These are phyloP conservation scores for Drusus annulatus DNA, from an alignment of 1,140 invertebrate genomes.

Conservation along the genomic window DNA sequence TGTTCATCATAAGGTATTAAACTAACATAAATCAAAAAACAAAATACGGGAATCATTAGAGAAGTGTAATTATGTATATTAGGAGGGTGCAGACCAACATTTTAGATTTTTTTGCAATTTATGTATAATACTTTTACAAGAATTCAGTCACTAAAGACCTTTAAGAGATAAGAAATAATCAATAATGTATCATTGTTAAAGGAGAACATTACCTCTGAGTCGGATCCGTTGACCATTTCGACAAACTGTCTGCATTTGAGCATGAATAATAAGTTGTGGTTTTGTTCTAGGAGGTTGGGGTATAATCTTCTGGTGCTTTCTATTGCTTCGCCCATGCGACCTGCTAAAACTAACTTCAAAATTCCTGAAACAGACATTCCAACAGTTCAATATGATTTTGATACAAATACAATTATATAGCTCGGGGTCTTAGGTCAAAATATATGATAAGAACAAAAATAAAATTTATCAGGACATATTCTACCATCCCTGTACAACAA, in stretches of 20 bases:
- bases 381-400: not conserved
- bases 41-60: no score
- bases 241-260: conserved; percentile 98
- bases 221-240: conserved; percentile 92
- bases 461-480: no score
- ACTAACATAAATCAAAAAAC: no score
- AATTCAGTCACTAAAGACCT: no score
- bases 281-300: conserved; percentile 90
- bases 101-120: no score
- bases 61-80: no score
- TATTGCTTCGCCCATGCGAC: conserved; percentile 96
- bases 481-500: no score
- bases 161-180: not conserved
- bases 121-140: no score
- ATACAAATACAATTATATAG: not conserved
- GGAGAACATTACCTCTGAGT: conserved; percentile 75
- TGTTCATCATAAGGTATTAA: no score
- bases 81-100: no score
- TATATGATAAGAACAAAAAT: no score
- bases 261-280: conserved; percentile 93
- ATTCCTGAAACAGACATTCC: conserved; percentile 79
- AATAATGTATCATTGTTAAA: conserved; percentile 2
- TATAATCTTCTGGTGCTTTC: conserved; percentile 90
- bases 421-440: no score
- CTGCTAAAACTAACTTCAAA: conserved; percentile 91